phyloP scores from a whole-genome alignment of 1,140 invertebrate species.

The Artemia franciscana region DNA sequence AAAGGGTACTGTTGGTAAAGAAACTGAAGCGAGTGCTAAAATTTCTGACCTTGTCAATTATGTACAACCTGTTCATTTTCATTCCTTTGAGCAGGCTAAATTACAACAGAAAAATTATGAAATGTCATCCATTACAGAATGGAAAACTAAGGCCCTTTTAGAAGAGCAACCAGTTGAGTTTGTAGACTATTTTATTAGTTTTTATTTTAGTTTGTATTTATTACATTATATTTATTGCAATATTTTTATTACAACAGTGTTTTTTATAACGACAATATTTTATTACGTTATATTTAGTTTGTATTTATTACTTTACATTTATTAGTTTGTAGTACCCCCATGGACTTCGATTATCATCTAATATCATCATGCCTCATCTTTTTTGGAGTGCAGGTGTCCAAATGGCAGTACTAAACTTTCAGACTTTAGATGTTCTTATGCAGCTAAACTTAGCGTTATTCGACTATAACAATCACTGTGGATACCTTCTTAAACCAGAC shows the following conservation, averaged over 20 bases:
- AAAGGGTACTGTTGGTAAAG: slow-evolving; percentile 37
- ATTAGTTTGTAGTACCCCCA: slow-evolving; percentile 62
- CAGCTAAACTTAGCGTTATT: slow-evolving; percentile 96
- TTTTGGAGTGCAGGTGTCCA: slow-evolving; percentile 99
- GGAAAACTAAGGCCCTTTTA: slow-evolving; percentile 71
- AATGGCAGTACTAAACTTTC: slow-evolving; percentile 92
- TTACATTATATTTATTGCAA: too few species aligned
- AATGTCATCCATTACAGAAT: slow-evolving; percentile 95
- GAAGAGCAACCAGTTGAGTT: slow-evolving; percentile 90
- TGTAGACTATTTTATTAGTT: slow-evolving; percentile 89
- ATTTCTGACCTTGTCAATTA: slow-evolving; percentile 94
- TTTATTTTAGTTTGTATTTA: too few species aligned
- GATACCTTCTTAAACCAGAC: slow-evolving; percentile 89
- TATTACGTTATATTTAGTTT: too few species aligned
- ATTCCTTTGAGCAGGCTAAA: slow-evolving; percentile 76
- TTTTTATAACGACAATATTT: too few species aligned
- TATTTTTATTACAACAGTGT: too few species aligned
- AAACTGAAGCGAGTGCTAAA: slow-evolving; percentile 82
- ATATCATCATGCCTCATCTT: slow-evolving; percentile 97
- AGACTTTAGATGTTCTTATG: slow-evolving; percentile 90
- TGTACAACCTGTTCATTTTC: slow-evolving; percentile 87
- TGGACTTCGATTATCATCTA: slow-evolving; percentile 89
- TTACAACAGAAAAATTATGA: slow-evolving; percentile 82
- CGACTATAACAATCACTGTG: slow-evolving; percentile 89
- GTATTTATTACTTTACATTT: too few species aligned